These are phyloP conservation scores for Marmota flaviventris DNA, from an alignment of 2,113 vertebrate species.

Conservation along the genomic window DNA sequence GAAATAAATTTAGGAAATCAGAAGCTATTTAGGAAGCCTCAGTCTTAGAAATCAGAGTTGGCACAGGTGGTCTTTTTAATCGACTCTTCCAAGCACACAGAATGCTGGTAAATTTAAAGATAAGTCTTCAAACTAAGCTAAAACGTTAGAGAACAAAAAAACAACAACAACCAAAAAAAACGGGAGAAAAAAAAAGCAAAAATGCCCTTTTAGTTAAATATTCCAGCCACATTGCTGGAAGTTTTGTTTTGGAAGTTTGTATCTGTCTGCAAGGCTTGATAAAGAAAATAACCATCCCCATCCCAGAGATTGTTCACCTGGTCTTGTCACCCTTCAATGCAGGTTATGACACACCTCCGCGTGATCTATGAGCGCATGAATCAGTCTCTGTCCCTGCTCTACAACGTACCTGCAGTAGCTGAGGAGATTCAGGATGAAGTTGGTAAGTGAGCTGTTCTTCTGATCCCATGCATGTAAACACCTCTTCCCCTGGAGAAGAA, in stretches of 20 bases:
- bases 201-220: background rate
- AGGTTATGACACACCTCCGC: constrained; percentile 99
- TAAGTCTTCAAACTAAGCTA: background rate
- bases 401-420: constrained; percentile 96
- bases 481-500: background rate
- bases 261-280: background rate
- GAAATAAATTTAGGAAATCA: background rate
- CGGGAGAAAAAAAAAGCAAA: background rate
- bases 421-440: constrained; percentile 99
- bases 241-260: background rate
- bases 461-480: background rate
- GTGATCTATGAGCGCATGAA: constrained; percentile 99
- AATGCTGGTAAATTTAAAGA: background rate
- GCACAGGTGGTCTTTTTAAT: background rate
- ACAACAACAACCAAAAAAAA: too few species aligned
- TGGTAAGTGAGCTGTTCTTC: constrained; percentile 88
- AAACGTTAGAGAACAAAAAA: background rate
- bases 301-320: background rate
- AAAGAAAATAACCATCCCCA: background rate
- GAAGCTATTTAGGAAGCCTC: background rate
- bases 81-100: background rate
- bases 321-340: background rate
- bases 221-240: background rate
- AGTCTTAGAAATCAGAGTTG: background rate
- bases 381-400: constrained; percentile 97